Evolutionary conservation across 2,113 vertebrate genomes (phyloP).

Genomic region (Enhydra lutris): DNA sequence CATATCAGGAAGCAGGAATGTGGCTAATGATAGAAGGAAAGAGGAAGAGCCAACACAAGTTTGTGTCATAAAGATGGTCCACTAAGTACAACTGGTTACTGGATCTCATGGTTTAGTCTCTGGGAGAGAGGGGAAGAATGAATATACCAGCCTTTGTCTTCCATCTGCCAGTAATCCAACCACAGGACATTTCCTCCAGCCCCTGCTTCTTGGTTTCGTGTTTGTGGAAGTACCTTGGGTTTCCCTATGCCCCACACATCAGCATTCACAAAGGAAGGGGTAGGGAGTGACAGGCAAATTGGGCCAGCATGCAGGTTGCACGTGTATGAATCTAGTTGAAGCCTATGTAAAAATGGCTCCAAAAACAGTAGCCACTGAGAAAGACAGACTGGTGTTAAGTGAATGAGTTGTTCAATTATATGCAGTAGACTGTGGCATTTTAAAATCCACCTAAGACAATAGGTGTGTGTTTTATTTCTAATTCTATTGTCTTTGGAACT

Average conservation of each 20-base stretch:
- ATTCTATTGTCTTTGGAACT: background rate
- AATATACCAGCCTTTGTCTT: background rate
- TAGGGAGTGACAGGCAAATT: no score
- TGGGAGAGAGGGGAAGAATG: background rate
- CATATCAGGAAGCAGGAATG: background rate
- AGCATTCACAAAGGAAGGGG: background rate
- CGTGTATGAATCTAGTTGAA: background rate
- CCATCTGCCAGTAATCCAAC: background rate
- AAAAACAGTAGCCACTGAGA: background rate
- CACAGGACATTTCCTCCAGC: background rate
- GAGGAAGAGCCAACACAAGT: background rate
- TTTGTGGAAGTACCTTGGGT: background rate
- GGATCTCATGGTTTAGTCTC: background rate
- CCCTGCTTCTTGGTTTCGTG: background rate
- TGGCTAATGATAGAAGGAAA: background rate
- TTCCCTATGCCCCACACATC: background rate
- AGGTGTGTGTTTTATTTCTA: background rate
- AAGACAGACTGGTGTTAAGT: background rate
- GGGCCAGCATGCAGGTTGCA: background rate
- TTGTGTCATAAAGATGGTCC: background rate
- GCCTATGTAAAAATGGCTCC: background rate
- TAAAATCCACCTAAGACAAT: background rate
- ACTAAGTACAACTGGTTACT: background rate
- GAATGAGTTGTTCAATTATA: background rate
- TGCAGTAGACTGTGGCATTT: background rate